These are phyloP conservation scores for Leucoraja ocellata DNA, from an alignment of 2,797 vertebrate species.

Conservation along the genomic window DNA sequence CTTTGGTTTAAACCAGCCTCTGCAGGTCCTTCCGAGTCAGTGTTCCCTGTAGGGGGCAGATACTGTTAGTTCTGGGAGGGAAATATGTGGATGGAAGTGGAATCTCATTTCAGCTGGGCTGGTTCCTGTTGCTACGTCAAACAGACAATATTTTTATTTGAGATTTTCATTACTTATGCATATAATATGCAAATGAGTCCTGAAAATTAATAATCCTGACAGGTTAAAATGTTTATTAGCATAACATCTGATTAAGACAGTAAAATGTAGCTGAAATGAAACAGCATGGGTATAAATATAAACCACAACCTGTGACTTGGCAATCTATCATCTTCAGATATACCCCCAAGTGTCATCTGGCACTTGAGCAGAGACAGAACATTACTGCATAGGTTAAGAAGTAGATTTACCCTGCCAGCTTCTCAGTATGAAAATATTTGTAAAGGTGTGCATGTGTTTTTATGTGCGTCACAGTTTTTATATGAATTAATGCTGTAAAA, in stretches of 20 bases:
- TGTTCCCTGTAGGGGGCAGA: no score
- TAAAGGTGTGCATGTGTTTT: not conserved
- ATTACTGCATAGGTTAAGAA: no score
- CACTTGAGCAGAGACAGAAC: not conserved
- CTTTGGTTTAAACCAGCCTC: no score
- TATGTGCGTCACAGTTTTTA: not conserved
- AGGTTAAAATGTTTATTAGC: not conserved
- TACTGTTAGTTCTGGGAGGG: no score
- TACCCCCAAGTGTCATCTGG: not conserved
- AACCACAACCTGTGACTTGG: not conserved
- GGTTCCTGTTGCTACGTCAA: not conserved
- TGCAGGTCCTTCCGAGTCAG: no score
- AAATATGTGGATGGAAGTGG: no score
- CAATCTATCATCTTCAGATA: conserved; percentile 25
- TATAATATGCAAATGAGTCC: not conserved
- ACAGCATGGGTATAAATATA: conserved; percentile 12
- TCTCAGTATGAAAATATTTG: conserved; percentile 3
- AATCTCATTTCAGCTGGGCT: no score
- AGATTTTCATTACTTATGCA: not conserved
- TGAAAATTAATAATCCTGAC: conserved; percentile 5
- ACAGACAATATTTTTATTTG: not conserved
- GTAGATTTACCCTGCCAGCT: not conserved
- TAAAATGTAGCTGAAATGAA: not conserved
- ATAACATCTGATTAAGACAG: not conserved
- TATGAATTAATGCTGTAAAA: not conserved